Evolutionary conservation across 1,140 invertebrate genomes (phyloP), one percentile per base, ranked within the genome.

Genomic region (Harlomillsia oculata): DNA sequence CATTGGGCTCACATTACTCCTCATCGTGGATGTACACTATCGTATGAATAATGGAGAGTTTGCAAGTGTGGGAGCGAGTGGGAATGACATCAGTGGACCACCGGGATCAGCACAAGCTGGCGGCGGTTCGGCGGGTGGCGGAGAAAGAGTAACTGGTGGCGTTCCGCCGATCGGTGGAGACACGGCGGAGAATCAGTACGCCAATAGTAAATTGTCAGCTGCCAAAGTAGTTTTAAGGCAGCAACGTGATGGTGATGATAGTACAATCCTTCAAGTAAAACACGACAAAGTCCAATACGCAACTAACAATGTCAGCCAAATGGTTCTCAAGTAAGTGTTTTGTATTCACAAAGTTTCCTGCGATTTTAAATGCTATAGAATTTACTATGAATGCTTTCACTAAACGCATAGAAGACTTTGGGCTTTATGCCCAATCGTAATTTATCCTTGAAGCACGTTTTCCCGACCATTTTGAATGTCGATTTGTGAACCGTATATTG

Each of bases 11-110:
- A 65, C 63, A 18, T 57, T 65, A 28, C 57, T 65, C 39, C 57
- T 65, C 23, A 60, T 65, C 5, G 60, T 65, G 1, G 63, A 65
- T 30, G 63, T 65, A 21, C 63, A 65, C 57, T 65, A 59, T 23
- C 40, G 63, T 34, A 45, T 65, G 21, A 59, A 59, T 40, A 56
- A 59, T 21, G 30, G 50, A 37, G 44, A 50, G 34, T 44, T 53
- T 30, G 44, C 39, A 34, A 25, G 44, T 32, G 51, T 53, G 3
- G 45, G 45, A 34, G 45, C 45, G 36, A 48, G 45, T 48, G 45
- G 45, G 14, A 50, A 50, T 37, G 45, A 30, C 16, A 48, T 32
- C 45, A 36, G 39, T 36, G 34, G 30, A 23, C 48, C 48, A 34
- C 20, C 48, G 34, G 56, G 56, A 23, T 58, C 56, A 11, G 56